Percentiles rank a stretch among this genome's conserved stretches.
Conservation (phyloP, 2,797 vertebrate genomes). For the Gymnodraco acuticeps region DNA sequence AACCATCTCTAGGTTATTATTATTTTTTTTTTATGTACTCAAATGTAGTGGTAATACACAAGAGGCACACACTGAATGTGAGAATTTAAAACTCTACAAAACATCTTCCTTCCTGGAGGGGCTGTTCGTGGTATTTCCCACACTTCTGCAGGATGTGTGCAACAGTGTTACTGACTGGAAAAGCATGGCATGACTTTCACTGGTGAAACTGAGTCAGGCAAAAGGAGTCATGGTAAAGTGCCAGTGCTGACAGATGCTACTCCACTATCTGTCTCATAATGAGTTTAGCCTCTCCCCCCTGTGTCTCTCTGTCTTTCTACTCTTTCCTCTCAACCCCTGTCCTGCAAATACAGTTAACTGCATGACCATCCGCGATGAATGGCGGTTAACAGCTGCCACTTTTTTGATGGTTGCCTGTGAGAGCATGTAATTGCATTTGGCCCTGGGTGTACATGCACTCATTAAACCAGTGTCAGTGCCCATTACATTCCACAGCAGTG, state of each 20-base stretch:
- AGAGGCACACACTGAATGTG: conserved; percentile 33
- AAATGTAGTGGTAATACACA: not conserved
- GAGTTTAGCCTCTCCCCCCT: conserved; percentile 60
- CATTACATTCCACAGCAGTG: conserved; percentile 77
- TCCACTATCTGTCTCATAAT: conserved; percentile 69
- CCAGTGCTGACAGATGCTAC: conserved; percentile 78
- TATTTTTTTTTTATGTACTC: no score
- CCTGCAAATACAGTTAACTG: conserved; percentile 76
- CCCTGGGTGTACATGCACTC: conserved; percentile 77
- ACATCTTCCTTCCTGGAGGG: conserved; percentile 42
- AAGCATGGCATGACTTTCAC: conserved; percentile 66
- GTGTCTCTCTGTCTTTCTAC: conserved; percentile 37
- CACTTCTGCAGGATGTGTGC: conserved; percentile 69
- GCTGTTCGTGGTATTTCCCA: conserved; percentile 61
- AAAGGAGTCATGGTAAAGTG: conserved; percentile 63
- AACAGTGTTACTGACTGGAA: conserved; percentile 67
- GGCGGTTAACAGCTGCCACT: conserved; percentile 74
- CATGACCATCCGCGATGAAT: conserved; percentile 68
- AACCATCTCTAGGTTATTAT: not conserved
- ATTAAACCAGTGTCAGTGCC: conserved; percentile 77
- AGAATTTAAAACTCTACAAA: conserved; percentile 48
- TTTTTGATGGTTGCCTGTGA: conserved; percentile 77
- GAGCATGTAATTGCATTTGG: conserved; percentile 81
- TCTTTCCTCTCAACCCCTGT: conserved; percentile 56
- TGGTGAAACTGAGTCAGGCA: conserved; percentile 72